Evolutionary conservation across 2,888 invertebrate species (phyloP).

Genomic region (Tetragnatha montana): DNA sequence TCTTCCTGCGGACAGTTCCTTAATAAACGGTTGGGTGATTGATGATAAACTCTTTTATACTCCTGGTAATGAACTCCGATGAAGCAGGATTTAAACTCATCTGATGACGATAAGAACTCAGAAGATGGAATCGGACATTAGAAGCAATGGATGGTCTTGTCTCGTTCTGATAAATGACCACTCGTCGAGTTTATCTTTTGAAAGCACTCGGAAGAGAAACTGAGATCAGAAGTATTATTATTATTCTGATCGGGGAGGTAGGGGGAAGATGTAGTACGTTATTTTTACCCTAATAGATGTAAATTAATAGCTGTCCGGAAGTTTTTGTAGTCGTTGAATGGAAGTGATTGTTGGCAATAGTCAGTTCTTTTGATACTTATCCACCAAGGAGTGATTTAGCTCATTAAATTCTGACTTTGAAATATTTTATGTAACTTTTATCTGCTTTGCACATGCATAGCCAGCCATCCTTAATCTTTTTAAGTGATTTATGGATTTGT

Average conservation of each 20-base stretch:
- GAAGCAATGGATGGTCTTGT: conserved; percentile 35
- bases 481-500: too few relatives aligned
- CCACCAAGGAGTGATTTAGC: too few relatives aligned
- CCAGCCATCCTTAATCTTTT: too few relatives aligned
- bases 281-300: too few relatives aligned
- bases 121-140: conserved; percentile 42
- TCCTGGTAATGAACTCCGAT: conserved; percentile 24
- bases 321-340: too few relatives aligned
- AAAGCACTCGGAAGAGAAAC: conserved; percentile 1
- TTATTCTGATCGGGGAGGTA: not conserved
- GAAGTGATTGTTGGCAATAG: too few relatives aligned
- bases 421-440: too few relatives aligned
- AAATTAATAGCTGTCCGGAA: too few relatives aligned
- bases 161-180: conserved; percentile 30
- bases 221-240: not conserved
- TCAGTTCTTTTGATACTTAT: too few relatives aligned
- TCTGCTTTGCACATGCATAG: too few relatives aligned
- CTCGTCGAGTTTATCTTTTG: conserved; percentile 17
- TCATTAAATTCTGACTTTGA: too few relatives aligned
- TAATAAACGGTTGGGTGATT: conserved; percentile 27
- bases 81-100: conserved; percentile 13
- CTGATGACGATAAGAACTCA: conserved; percentile 25
- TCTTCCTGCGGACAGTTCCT: not conserved
- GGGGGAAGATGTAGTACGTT: too few relatives aligned
- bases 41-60: conserved; percentile 10